Percentiles rank a stretch among this genome's conserved stretches.
Conservation (phyloP, 1,140 invertebrate species). For the Apis cerana region DNA sequence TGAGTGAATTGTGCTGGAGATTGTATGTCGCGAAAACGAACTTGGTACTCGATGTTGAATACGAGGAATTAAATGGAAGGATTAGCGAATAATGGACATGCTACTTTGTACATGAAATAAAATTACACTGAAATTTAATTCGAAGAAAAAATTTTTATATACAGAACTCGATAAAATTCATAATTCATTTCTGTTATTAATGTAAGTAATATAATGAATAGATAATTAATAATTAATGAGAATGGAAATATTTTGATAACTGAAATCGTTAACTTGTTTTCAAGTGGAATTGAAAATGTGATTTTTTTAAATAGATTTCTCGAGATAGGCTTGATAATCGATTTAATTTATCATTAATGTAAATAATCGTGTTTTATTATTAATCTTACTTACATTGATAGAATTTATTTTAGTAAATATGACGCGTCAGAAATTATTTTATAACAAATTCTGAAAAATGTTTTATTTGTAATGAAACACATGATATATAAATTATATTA, state of each 20-base stretch:
- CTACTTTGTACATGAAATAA: background rate
- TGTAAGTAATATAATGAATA: background rate
- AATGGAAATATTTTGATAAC: background rate
- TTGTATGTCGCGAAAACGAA: background rate
- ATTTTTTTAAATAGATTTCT: background rate
- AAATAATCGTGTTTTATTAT: background rate
- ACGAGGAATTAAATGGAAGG: background rate
- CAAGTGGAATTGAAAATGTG: background rate
- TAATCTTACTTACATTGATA: background rate
- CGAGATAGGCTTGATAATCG: background rate
- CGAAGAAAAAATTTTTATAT: background rate
- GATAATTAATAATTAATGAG: background rate
- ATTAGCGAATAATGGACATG: background rate
- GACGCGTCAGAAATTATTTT: background rate
- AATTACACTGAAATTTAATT: background rate
- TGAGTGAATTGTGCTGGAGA: background rate
- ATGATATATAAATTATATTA: background rate
- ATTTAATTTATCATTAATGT: background rate
- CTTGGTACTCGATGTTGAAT: background rate
- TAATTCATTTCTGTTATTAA: background rate
- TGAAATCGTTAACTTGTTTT: background rate
- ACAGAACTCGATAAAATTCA: background rate
- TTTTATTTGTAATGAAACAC: background rate
- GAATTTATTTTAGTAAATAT: background rate
- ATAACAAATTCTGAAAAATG: background rate